Evolutionary conservation across 1,140 invertebrate species (phyloP), one percentile per base, ranked within the genome.

Genomic region (Pseudoatta argentina): DNA sequence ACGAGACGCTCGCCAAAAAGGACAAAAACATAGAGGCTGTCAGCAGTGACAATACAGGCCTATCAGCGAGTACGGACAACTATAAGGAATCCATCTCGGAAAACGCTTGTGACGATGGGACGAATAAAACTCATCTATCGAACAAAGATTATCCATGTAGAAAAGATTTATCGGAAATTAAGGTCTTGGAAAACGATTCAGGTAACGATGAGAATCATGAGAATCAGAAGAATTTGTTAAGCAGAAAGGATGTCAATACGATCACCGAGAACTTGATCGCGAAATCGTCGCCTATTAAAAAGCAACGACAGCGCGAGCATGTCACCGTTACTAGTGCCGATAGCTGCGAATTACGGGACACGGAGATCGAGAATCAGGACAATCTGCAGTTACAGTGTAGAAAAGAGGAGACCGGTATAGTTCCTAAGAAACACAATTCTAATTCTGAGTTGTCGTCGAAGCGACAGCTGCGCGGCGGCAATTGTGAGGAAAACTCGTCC

Each of bases 361-460:
- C 77, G 0, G 92, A 93, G n/a, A 91, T 85, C 8, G 92, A 94
- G 44, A 93, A 94, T 64, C 89, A 92, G 8, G 91, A 93, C 34
- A 91, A 79, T 75, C 34, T 89, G 1, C 77, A 81, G 30, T 79
- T 90, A 14, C 72, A 86, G 16, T 92, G 83, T 14, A 86, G 79
- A 8, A 93, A 92, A 18, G 90, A 90, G 21, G 91, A 88, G 1
- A 81, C 89, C 3, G 83, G 67, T 14, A 92, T 92, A 55, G 79
- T 83, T 83, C 78, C 89, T 12, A 78, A 91, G 34, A 94, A 93
- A 57, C 91, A 91, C 57, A 92, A 89, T 53, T 81, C 88, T 0
- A 90, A 88, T 27, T 55, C 64, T 12, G 89, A 85, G 44, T 39
- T 89, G 24, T 72, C 88, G 0, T 82, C 75, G 18, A 92, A 87